Percentiles rank a stretch among this genome's conserved stretches.
These are phyloP conservation scores for Champsocephalus gunnari DNA, from an alignment of 2,797 vertebrate genomes.

Conservation along the genomic window DNA sequence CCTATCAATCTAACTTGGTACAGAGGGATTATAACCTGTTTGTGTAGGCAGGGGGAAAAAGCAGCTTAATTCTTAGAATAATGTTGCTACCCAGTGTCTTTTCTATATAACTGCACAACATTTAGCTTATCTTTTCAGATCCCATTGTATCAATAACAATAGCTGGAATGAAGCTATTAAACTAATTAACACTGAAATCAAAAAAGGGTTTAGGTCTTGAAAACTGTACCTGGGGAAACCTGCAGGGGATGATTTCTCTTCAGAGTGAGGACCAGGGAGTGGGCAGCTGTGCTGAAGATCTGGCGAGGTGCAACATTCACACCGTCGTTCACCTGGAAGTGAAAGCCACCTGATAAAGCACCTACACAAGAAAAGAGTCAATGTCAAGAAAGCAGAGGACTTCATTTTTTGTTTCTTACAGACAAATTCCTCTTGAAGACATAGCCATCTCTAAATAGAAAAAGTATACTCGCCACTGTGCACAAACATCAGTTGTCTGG, in stretches of 20 bases:
- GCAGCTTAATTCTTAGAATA: not conserved
- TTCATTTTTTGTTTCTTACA: not conserved
- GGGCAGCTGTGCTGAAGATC: constrained; percentile 90
- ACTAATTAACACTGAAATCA: not conserved
- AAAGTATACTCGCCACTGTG: constrained; percentile 85
- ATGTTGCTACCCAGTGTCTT: constrained; percentile 33
- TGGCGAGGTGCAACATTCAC: constrained; percentile 89
- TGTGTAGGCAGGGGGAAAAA: constrained; percentile 1
- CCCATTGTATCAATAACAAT: not conserved
- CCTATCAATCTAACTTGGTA: not conserved
- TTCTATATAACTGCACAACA: constrained; percentile 2
- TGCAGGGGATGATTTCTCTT: constrained; percentile 86
- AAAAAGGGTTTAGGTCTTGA: no score
- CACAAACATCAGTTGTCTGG: constrained; percentile 87
- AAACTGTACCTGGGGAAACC: constrained; percentile 88
- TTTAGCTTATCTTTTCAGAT: not conserved
- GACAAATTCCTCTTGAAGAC: not conserved
- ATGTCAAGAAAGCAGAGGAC: not conserved
- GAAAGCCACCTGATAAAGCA: constrained; percentile 90
- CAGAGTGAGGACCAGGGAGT: constrained; percentile 83
- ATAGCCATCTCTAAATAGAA: not conserved
- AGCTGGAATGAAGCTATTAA: not conserved
- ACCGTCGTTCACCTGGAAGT: constrained; percentile 93
- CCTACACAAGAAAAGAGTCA: constrained; percentile 69
- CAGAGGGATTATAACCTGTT: constrained; percentile 3